phyloP scores from a whole-genome alignment of 2,113 vertebrate genomes.

The Lontra canadensis region DNA sequence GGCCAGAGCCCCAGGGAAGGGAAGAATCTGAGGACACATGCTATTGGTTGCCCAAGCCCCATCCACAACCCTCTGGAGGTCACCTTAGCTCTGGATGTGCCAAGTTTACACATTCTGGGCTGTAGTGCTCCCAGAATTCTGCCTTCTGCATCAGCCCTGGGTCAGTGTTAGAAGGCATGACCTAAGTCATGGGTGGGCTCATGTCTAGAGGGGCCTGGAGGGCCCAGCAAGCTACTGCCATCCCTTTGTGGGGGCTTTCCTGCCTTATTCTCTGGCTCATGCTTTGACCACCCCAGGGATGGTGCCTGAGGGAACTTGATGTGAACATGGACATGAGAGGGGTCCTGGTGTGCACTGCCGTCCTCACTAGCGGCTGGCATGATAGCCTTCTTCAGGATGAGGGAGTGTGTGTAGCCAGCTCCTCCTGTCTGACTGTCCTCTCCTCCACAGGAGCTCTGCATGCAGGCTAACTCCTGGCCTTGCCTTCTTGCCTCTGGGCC shows the following conservation, averaged over 20 bases:
- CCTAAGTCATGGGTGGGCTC: not conserved
- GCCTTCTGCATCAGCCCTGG: not conserved
- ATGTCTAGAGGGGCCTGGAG: not conserved
- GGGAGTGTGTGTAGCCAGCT: not conserved
- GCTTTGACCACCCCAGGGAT: no score
- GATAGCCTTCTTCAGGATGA: not conserved
- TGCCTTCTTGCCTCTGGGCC: not conserved
- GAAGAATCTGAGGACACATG: not conserved
- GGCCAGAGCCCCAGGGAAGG: not conserved
- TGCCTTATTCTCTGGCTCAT: not conserved
- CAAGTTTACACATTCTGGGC: not conserved
- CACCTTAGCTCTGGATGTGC: not conserved
- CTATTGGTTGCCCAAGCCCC: not conserved
- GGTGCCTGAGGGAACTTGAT: not conserved
- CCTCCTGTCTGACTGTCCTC: no score
- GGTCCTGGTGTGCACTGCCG: not conserved
- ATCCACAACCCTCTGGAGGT: not conserved
- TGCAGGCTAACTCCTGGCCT: not conserved
- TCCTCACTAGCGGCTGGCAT: not conserved
- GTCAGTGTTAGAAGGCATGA: not conserved
- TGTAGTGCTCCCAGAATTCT: not conserved
- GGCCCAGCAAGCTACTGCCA: not conserved
- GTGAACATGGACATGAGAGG: not conserved
- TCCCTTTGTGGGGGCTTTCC: not conserved
- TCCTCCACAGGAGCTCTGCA: not conserved